Conservation (phyloP, 1,140 invertebrate genomes). For the Achroia grisella region DNA sequence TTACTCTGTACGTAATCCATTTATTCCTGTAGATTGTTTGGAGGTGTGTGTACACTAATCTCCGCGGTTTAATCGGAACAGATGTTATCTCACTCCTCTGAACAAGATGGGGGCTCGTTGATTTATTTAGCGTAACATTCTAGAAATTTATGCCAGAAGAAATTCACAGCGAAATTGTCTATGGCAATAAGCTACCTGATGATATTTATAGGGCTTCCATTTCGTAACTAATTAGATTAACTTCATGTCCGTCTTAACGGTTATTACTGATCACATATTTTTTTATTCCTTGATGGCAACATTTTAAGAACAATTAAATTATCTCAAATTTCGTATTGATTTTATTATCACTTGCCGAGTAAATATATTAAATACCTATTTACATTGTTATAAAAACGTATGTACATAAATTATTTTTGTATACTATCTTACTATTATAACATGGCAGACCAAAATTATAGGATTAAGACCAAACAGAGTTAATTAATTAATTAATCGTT, state of each 20-base stretch:
- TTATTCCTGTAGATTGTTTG: slow-evolving; percentile 22
- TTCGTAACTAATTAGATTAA: slow-evolving; percentile 14
- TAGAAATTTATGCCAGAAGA: slow-evolving; percentile 14
- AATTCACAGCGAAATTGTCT: slow-evolving; percentile 12
- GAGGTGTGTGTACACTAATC: slow-evolving; percentile 38
- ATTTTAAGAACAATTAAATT: too few relatives aligned
- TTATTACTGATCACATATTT: too few relatives aligned
- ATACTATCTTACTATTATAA: too few relatives aligned
- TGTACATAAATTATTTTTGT: too few relatives aligned
- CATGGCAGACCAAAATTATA: too few relatives aligned
- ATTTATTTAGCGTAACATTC: slow-evolving; percentile 32
- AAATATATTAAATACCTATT: too few relatives aligned
- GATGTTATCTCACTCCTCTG: slow-evolving; percentile 35
- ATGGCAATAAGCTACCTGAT: slow-evolving; percentile 6
- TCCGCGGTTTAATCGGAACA: slow-evolving; percentile 36
- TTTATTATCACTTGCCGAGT: too few relatives aligned
- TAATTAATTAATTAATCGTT: too few relatives aligned
- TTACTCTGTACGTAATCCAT: slow-evolving; percentile 17
- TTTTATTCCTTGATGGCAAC: too few relatives aligned
- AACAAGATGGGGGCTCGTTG: slow-evolving; percentile 19
- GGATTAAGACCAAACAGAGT: too few relatives aligned
- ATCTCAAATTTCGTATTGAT: too few relatives aligned
- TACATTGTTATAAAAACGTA: too few relatives aligned
- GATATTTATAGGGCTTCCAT: slow-evolving; percentile 13
- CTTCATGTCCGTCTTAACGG: slow-evolving; percentile 3